A percentile compares a stretch with the other conserved stretches of the same genome.
These are phyloP conservation scores for Nephila pilipes DNA, from an alignment of 1,140 invertebrate genomes.

Conservation along the genomic window DNA sequence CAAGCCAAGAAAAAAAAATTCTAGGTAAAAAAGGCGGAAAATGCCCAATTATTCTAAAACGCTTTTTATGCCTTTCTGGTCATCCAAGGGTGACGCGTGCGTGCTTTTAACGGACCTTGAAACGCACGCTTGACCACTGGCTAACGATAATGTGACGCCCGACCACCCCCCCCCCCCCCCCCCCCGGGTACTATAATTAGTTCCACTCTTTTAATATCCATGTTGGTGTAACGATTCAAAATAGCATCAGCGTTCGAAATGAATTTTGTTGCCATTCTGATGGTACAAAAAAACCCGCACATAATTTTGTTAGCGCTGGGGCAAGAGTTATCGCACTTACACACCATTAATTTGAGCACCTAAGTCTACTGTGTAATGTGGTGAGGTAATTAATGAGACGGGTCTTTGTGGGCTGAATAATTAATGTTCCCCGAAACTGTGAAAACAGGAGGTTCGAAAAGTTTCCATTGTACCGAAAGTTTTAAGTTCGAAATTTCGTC, in stretches of 20 bases:
- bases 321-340: not conserved
- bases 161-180: no score
- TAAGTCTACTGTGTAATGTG: not conserved
- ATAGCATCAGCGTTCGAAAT: not conserved
- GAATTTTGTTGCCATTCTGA: not conserved
- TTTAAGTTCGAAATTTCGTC: no score
- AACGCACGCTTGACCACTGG: slow-evolving; percentile 66
- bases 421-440: not conserved
- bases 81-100: not conserved
- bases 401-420: not conserved
- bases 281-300: not conserved
- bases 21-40: not conserved
- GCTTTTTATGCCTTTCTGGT: not conserved
- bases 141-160: slow-evolving; percentile 7
- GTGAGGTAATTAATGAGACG: not conserved
- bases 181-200: not conserved
- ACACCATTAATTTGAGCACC: not conserved
- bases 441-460: no score
- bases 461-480: no score
- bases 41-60: not conserved
- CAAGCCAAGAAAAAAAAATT: no score
- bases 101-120: slow-evolving; percentile 48
- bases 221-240: not conserved
- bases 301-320: not conserved
- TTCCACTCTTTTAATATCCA: slow-evolving; percentile 28